Evolutionary conservation across 23 tunicate species (phyloP).

Genomic region (Diplosoma virens): DNA sequence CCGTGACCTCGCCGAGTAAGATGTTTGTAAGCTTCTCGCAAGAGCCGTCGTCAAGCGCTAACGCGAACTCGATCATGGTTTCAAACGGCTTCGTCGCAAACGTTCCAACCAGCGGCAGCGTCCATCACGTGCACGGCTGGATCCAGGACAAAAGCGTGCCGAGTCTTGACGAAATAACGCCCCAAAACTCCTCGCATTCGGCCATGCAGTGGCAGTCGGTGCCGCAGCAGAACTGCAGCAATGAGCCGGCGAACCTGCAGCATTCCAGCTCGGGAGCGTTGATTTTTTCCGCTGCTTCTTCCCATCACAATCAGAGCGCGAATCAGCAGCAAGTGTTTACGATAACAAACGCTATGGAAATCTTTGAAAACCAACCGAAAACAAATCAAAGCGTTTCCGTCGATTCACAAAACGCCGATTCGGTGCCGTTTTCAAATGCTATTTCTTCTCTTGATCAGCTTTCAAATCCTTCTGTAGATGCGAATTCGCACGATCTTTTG

Average conservation of each 20-base stretch:
- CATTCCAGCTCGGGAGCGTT: constrained; percentile 1
- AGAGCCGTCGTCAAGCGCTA: too few relatives aligned
- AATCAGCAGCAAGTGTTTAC: constrained; percentile 22
- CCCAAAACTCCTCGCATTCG: not conserved
- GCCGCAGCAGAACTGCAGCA: not conserved
- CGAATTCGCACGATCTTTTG: not conserved
- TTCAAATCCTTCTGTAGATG: not conserved
- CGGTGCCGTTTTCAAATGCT: not conserved
- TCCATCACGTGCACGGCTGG: not conserved
- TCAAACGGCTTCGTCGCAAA: not conserved
- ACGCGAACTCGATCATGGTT: not conserved
- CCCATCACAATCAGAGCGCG: not conserved
- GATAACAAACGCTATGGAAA: constrained; percentile 19
- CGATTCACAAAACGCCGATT: not conserved
- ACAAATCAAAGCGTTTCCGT: constrained; percentile 3
- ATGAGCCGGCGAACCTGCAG: not conserved
- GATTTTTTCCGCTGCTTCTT: not conserved
- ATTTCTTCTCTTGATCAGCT: not conserved
- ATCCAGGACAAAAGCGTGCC: too few relatives aligned
- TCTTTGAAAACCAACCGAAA: constrained; percentile 13
- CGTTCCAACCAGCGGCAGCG: not conserved
- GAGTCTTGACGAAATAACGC: not conserved
- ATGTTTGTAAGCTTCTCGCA: not conserved
- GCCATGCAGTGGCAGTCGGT: constrained; percentile 18
- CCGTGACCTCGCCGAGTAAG: not conserved